A percentile compares a stretch with the other conserved stretches of the same genome.
Evolutionary conservation across 2,113 vertebrate genomes (phyloP).

Genomic region (Laterallus jamaicensis): DNA sequence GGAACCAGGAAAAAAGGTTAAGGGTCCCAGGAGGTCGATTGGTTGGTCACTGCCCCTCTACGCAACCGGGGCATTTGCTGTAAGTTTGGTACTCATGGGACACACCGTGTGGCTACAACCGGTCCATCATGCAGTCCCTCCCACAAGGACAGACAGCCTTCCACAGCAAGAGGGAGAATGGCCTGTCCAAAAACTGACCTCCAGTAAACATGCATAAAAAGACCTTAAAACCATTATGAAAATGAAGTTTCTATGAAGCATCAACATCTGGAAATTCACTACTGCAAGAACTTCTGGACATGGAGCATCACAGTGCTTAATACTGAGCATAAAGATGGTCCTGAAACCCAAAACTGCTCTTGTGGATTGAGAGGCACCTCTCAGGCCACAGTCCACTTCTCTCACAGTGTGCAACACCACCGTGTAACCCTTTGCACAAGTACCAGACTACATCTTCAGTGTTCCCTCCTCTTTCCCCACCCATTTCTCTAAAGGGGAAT

Average conservation of each 20-base stretch:
- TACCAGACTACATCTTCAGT: not conserved
- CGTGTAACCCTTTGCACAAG: not conserved
- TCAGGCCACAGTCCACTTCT: not conserved
- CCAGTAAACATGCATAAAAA: fast-evolving
- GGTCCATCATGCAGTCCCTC: fast-evolving
- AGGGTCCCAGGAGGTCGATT: fast-evolving
- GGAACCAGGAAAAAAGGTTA: not conserved
- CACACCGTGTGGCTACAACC: not conserved
- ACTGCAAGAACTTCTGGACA: not conserved
- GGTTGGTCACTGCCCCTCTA: not conserved
- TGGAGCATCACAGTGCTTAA: not conserved
- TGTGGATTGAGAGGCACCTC: not conserved
- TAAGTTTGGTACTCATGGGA: not conserved
- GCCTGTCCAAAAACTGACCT: not conserved
- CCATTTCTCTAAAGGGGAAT: not conserved
- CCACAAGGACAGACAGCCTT: fast-evolving
- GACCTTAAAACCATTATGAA: not conserved
- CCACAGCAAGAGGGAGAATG: not conserved
- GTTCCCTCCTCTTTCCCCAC: not conserved
- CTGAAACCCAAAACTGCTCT: not conserved
- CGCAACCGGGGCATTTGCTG: fast-evolving
- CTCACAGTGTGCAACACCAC: not conserved
- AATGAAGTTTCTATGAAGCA: not conserved
- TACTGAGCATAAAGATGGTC: fast-evolving
- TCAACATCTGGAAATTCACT: not conserved